phyloP scores from a whole-genome alignment of 1,140 invertebrate species.

The Macrobrachium nipponense region DNA sequence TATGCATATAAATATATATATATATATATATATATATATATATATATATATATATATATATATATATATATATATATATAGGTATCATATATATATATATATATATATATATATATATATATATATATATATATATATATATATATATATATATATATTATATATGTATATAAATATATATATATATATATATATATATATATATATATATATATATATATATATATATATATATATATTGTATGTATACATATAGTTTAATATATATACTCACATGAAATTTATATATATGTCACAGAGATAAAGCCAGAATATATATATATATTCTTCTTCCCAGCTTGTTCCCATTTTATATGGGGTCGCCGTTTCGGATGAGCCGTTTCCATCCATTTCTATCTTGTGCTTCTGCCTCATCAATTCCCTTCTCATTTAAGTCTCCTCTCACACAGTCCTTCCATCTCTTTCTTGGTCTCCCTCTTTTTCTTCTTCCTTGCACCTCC shows the following conservation, averaged over 20 bases:
- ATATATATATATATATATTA: constrained; percentile 10
- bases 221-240: constrained; percentile 10
- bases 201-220: not conserved
- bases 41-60: constrained; percentile 12
- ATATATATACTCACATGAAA: too few relatives aligned
- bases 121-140: constrained; percentile 22
- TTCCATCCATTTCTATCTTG: too few relatives aligned
- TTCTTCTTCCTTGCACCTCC: too few relatives aligned
- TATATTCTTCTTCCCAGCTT: too few relatives aligned
- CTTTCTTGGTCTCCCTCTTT: too few relatives aligned
- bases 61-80: constrained; percentile 22
- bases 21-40: constrained; percentile 9
- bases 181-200: constrained; percentile 17
- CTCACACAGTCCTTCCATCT: too few relatives aligned
- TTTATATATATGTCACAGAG: too few relatives aligned
- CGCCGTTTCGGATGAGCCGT: too few relatives aligned
- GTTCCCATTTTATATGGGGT: too few relatives aligned
- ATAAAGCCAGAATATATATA: too few relatives aligned
- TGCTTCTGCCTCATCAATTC: too few relatives aligned
- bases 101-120: constrained; percentile 2
- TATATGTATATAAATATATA: constrained; percentile 7
- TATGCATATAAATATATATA: constrained; percentile 1
- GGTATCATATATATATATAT: not conserved
- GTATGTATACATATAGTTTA: not conserved
- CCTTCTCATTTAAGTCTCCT: too few relatives aligned